Evolutionary conservation across 2,113 vertebrate species (phyloP).

Genomic region (Cavia aperea): DNA sequence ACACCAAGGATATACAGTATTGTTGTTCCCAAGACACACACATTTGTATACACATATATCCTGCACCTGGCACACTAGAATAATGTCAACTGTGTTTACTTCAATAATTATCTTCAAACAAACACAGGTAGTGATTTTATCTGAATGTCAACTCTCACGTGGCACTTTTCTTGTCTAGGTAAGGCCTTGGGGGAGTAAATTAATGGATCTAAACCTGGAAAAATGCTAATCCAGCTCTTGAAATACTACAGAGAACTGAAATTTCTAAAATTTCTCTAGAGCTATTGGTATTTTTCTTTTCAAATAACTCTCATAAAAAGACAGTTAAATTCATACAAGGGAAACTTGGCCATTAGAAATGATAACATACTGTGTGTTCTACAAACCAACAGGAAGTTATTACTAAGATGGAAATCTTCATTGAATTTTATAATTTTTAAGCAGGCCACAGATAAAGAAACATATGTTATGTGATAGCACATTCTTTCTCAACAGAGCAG

Average conservation of each 20-base stretch:
- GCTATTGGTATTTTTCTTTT: slow-evolving; percentile 18
- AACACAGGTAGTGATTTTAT: slow-evolving; percentile 64
- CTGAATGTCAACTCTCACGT: slow-evolving; percentile 64
- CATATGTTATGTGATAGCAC: neutral
- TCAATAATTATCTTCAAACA: slow-evolving; percentile 69
- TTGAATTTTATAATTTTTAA: neutral
- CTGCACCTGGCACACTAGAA: slow-evolving; percentile 59
- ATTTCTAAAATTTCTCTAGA: slow-evolving; percentile 42
- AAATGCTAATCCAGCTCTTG: slow-evolving; percentile 40
- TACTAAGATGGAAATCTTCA: neutral
- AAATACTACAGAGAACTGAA: slow-evolving; percentile 4
- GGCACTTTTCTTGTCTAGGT: slow-evolving; percentile 18
- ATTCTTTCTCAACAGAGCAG: neutral
- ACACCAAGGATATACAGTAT: slow-evolving; percentile 34
- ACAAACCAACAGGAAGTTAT: neutral
- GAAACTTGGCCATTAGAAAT: slow-evolving; percentile 4
- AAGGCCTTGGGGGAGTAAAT: slow-evolving; percentile 53
- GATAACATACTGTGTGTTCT: neutral
- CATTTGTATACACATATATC: slow-evolving; percentile 44
- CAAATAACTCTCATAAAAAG: slow-evolving; percentile 28
- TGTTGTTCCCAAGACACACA: slow-evolving; percentile 49
- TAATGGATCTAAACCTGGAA: slow-evolving; percentile 45
- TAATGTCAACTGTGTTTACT: slow-evolving; percentile 65
- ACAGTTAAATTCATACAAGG: neutral
- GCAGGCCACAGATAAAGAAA: neutral